Evolutionary conservation across 2,113 vertebrate genomes (phyloP), one percentile per base, ranked within the genome.

Genomic region (Globicephala melas): DNA sequence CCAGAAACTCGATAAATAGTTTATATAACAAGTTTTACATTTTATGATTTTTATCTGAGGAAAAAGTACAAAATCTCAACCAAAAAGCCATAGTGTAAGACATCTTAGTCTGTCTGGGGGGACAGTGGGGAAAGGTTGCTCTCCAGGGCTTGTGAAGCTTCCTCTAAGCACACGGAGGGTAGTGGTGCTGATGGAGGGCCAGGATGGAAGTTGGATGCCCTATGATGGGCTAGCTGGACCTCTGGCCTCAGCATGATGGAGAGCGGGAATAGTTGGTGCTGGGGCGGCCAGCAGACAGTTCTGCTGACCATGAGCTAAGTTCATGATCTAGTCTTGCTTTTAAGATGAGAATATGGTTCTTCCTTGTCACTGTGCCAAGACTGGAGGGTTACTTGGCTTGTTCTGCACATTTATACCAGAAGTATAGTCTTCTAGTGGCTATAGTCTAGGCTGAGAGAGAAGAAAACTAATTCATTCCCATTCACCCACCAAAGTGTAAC

Each of bases 1-100:
- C 33, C 41, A 84, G 76, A 96, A 91, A 47, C 55, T 94, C 62
- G 68, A 73, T 58, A 36, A 36, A 36, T 36, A 80, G 36, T n/a
- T 91, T 79, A 23, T 36, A 41, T 53, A 79, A 73, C 12, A 89
- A 63, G n/a, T 79, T 94, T 90, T 85, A n/a, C 23, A 80, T 84
- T 17, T 65, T 85, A 81, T 11, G 8, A 68, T 44, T 94, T 91
- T 97, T 15, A 81, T 41, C 17, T 33, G 79, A 79, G 38, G 21
- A 36, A 85, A 82, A 89, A 91, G 53, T 15, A 26, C 18, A 55
- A 58, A 53, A 14, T 86, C 38, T 73, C 9, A 82, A 50, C 4
- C 50, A 21, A 76, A 80, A 89, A 73, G 67, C 26, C 25, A 44
- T 6, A 0, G 7, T 81, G 9, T 20, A 70, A 90, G 80, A 53